These are phyloP conservation scores for Lates calcarifer DNA, from an alignment of 2,113 vertebrate genomes.

Conservation along the genomic window DNA sequence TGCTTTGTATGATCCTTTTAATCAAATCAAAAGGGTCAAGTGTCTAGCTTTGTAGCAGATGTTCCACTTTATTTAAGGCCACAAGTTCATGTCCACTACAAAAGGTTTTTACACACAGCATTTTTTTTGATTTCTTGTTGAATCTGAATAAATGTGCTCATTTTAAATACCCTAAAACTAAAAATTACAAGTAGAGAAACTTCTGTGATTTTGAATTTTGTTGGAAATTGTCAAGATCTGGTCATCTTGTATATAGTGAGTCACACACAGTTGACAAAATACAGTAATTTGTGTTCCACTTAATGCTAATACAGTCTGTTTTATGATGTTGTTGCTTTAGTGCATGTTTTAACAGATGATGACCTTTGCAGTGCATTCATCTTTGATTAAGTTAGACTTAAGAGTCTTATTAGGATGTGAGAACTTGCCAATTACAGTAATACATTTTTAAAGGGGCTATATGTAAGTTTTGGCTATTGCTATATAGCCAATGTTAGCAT, in stretches of 20 bases:
- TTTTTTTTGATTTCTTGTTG: neutral
- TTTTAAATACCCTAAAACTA: neutral
- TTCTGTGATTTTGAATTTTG: neutral
- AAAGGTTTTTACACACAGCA: neutral
- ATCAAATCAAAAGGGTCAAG: neutral
- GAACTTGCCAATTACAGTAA: neutral
- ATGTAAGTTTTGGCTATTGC: too few species aligned
- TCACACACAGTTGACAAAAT: neutral
- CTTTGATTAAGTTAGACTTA: slow-evolving; percentile 15
- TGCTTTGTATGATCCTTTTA: too few species aligned
- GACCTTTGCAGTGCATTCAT: slow-evolving; percentile 1
- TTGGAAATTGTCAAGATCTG: slow-evolving; percentile 9
- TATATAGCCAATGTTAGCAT: too few species aligned
- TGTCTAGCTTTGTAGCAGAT: neutral
- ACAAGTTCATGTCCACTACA: neutral
- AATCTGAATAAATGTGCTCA: neutral
- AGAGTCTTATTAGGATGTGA: slow-evolving; percentile 18
- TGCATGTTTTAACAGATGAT: slow-evolving; percentile 21
- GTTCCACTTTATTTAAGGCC: neutral
- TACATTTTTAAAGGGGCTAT: too few species aligned
- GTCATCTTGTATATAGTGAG: slow-evolving; percentile 12
- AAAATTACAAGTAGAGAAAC: neutral
- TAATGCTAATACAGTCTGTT: neutral
- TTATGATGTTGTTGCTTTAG: slow-evolving; percentile 18
- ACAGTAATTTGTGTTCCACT: neutral